phyloP scores from a whole-genome alignment of 2,797 vertebrate species.

The Muscicapa striata region DNA sequence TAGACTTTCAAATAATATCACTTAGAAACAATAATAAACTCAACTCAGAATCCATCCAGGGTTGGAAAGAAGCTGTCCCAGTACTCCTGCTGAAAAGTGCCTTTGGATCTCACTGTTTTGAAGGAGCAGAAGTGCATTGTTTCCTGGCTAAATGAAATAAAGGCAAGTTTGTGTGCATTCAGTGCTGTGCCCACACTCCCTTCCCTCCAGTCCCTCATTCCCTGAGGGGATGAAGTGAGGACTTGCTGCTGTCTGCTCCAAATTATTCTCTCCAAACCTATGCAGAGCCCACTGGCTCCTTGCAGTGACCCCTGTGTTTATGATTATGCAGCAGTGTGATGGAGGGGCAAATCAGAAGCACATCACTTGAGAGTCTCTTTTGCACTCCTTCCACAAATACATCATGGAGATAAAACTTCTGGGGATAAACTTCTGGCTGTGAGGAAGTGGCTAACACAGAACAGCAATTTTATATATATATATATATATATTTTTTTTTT shows the following conservation, averaged over 20 bases:
- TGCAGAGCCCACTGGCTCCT: neutral
- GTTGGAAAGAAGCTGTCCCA: neutral
- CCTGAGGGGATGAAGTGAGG: neutral
- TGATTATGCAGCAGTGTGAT: neutral
- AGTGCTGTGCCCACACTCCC: neutral
- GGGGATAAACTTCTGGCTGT: neutral
- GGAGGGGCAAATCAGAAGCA: neutral
- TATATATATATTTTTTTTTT: neutral
- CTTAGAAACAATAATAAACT: slow-evolving; percentile 22
- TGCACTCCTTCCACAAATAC: neutral
- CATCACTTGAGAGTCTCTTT: neutral
- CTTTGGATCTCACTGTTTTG: neutral
- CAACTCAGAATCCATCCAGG: neutral
- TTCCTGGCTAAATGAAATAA: neutral
- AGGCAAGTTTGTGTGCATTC: neutral
- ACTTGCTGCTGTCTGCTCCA: neutral
- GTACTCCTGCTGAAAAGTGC: neutral
- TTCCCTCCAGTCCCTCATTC: neutral
- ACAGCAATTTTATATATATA: neutral
- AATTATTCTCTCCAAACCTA: neutral
- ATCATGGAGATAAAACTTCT: neutral
- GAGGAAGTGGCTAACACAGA: neutral
- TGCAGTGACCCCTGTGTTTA: neutral
- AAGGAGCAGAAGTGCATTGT: neutral
- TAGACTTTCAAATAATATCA: neutral